These are phyloP conservation scores for Anguilla marmorata DNA, from an alignment of 2,797 vertebrate genomes.

Conservation along the genomic window DNA sequence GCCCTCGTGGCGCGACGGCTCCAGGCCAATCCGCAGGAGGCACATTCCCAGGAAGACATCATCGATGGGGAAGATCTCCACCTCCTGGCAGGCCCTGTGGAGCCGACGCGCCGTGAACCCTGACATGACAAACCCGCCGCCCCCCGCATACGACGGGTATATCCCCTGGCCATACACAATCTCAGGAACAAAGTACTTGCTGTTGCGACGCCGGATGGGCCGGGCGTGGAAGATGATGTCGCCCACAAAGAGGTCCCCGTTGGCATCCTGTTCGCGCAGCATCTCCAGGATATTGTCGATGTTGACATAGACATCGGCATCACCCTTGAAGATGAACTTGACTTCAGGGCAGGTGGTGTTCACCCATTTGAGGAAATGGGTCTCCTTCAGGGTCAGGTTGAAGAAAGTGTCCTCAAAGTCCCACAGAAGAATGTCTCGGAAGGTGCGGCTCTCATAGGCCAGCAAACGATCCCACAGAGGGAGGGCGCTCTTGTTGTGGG, in stretches of 20 bases:
- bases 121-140: constrained; percentile 92
- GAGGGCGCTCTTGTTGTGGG: constrained; percentile 70
- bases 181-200: constrained; percentile 94
- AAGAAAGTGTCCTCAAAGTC: constrained; percentile 97
- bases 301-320: constrained; percentile 91
- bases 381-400: constrained; percentile 96
- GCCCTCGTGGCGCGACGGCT: constrained; percentile 82
- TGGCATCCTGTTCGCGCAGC: constrained; percentile 68
- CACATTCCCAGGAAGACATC: constrained; percentile 99
- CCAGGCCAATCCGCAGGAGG: constrained; percentile 84
- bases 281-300: constrained; percentile 91
- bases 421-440: constrained; percentile 89
- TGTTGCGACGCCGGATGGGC: constrained; percentile 82
- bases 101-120: constrained; percentile 82
- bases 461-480: constrained; percentile 86
- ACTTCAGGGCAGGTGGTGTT: constrained; percentile 78
- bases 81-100: constrained; percentile 82
- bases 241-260: constrained; percentile 84
- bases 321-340: constrained; percentile 94
- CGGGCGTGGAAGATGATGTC: constrained; percentile 90
- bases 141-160: constrained; percentile 90
- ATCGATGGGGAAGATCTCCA: constrained; percentile 95
- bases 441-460: constrained; percentile 82
- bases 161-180: constrained; percentile 83
- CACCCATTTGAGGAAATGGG: constrained; percentile 92